phyloP scores from a whole-genome alignment of 2,888 invertebrate species.

The Drosophila kuntzei region DNA sequence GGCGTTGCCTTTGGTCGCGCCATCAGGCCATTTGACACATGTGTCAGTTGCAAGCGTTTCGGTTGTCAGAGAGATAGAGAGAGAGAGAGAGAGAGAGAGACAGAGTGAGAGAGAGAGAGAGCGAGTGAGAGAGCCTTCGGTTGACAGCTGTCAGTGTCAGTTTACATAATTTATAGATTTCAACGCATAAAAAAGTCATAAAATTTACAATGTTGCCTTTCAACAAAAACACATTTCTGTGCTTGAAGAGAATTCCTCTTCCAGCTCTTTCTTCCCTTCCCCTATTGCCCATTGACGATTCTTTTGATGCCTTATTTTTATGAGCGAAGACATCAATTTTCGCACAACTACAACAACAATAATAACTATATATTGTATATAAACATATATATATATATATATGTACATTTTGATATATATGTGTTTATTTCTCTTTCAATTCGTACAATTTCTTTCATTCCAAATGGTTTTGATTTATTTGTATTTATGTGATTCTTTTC shows the following conservation, averaged over 20 bases:
- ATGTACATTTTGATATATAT: slow-evolving; percentile 2
- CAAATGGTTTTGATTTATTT: slow-evolving; percentile 78
- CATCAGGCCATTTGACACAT: slow-evolving; percentile 78
- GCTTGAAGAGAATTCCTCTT: slow-evolving; percentile 8
- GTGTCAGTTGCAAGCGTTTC: slow-evolving; percentile 78
- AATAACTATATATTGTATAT: slow-evolving; percentile 7
- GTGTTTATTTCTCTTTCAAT: slow-evolving; percentile 59
- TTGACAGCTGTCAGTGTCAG: slow-evolving; percentile 80
- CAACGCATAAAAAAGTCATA: slow-evolving; percentile 81
- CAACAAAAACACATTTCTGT: slow-evolving; percentile 69
- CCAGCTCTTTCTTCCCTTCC: slow-evolving; percentile 16
- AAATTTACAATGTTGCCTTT: slow-evolving; percentile 81
- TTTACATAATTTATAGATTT: slow-evolving; percentile 81
- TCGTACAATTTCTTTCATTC: slow-evolving; percentile 63
- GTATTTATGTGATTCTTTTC: slow-evolving; percentile 78
- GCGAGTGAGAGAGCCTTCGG: slow-evolving; percentile 40
- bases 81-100: background rate
- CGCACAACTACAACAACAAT: slow-evolving; percentile 60
- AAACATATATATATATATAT: slow-evolving; percentile 4
- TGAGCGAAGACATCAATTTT: slow-evolving; percentile 80
- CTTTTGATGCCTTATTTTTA: slow-evolving; percentile 78
- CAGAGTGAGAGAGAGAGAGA: background rate
- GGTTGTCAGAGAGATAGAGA: slow-evolving; percentile 18
- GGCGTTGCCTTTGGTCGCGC: slow-evolving; percentile 45
- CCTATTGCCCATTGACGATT: slow-evolving; percentile 25